These are phyloP conservation scores for Scaptomyza flava DNA, from an alignment of 2,888 invertebrate genomes.

Conservation along the genomic window DNA sequence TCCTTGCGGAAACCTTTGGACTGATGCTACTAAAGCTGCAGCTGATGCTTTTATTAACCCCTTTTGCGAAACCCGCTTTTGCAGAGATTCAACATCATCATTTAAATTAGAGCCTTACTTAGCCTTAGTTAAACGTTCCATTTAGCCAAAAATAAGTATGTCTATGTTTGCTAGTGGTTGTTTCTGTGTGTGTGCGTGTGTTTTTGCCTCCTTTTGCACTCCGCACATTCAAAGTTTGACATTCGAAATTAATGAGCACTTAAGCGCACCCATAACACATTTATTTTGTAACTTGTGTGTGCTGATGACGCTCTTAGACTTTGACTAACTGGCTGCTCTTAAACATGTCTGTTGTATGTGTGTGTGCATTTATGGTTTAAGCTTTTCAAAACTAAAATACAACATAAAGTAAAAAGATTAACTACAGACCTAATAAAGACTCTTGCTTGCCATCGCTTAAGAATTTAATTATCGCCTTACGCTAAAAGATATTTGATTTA, in stretches of 20 bases:
- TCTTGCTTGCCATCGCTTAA: not conserved
- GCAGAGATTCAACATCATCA: slow-evolving; percentile 43
- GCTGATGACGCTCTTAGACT: slow-evolving; percentile 41
- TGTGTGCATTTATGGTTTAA: slow-evolving; percentile 2
- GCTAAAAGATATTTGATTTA: not conserved
- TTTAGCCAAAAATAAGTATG: slow-evolving; percentile 7
- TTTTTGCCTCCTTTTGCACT: slow-evolving; percentile 8
- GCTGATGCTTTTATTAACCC: slow-evolving; percentile 43
- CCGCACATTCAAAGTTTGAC: slow-evolving; percentile 57
- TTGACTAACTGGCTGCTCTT: slow-evolving; percentile 30
- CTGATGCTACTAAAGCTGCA: slow-evolving; percentile 2
- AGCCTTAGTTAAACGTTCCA: slow-evolving; percentile 27
- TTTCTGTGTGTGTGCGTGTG: not conserved
- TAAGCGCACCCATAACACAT: slow-evolving; percentile 79
- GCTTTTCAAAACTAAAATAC: slow-evolving; percentile 26
- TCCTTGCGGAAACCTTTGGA: slow-evolving; percentile 8
- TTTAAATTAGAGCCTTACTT: slow-evolving; percentile 26
- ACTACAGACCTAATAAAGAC: not conserved
- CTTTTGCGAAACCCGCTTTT: slow-evolving; percentile 43
- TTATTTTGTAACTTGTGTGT: slow-evolving; percentile 59
- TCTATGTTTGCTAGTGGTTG: not conserved
- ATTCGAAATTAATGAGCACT: slow-evolving; percentile 78
- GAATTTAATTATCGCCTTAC: not conserved
- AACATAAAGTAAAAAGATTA: slow-evolving; percentile 1
- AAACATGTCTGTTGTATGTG: not conserved